Base-by-base conservation (phyloP, 1,140 invertebrate species). In the Coptotermes formosanus region DNA sequence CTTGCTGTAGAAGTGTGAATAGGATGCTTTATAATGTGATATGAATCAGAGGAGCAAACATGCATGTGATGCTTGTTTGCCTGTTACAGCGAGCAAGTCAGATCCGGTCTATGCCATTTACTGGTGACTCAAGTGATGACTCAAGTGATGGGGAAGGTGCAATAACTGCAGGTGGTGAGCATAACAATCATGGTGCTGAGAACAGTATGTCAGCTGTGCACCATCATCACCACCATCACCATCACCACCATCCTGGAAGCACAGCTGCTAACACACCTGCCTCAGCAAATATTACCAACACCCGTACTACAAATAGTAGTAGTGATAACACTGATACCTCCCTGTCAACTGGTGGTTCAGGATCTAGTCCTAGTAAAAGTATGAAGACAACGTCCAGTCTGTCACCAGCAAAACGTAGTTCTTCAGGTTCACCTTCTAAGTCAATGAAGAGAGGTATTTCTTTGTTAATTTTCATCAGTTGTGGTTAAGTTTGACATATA, bases 61-160 rank as follows among this genome's bases (percentile, higher is more conserved):
- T 55, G 52, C 19, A 16, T 55, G 52, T 19, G 14, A 4, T 55
- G 14, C 19, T 55, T 8, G 52, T 55, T 55, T 44, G 9, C 23
- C 38, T 85, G 89, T 90, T 90, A 12, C 88, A 97, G 95, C 94
- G 97, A 89, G 97, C 97, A 82, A 98, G 97, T 91, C 97, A 98
- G 92, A 99, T 99, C 88, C 93, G 97, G 88, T 98, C 97, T 19
- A 97, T 98, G 93, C 97, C 98, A 21, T 99, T 99, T 89, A 97
- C 96, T 59, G 97, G 97, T 6, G 97, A 99, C 88, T 98, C 97
- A n/a, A 97, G 96, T 2, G 97, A 98, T 89, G 97, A 98, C 88
- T 98, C 97, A 9, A 97, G 97, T 81, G 97, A 98, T 89, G 97
- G 97, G 30, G 97, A 98, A 91, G 95, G 90, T 16, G 64, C 89